Base-by-base conservation (phyloP, 2,888 invertebrate genomes). In the Leuctra nigra region DNA sequence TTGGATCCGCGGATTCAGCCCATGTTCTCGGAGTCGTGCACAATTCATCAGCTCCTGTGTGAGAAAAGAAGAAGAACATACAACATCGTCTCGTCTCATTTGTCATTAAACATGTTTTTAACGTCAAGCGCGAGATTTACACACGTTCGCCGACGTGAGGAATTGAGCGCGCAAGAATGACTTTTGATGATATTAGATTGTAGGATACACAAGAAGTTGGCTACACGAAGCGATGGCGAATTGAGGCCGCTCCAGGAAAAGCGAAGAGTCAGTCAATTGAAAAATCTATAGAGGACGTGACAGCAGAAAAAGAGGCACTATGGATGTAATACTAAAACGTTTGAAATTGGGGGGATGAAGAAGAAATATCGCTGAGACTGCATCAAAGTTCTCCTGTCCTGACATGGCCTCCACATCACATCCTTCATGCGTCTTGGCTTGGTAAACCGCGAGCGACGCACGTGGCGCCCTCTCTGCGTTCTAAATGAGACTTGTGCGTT, bases 221-320 rank as follows among this genome's bases (percentile, higher is more conserved):
- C 23, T 46, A 46, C 14, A 23, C n/a, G 14, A 48, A 18, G 50
- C 50, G 29, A n/a, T 47, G 25, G 29, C 25, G 47, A 25, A 47
- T 29, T 29, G 18, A 35, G 29, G 35, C 25, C 36, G 22, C 33
- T 33, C 33, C n/a, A n/a, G 16, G 50, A 18, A 46, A 29, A 24
- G 39, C 23, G 33, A 44, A 39, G 41, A 46, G 44, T 18, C 44
- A 54, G 54, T 54, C 54, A 46, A 54, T 44, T 54, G 54, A 54
- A 54, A 54, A 54, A 54, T 54, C 54, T 44, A 54, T 41, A 16
- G 54, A 54, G 20, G 44, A 54, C 54, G 54, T 54, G 54, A 54
- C 54, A 20, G 46, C 9, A 54, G 39, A 29, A 54, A 53, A 35
- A 54, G 54, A 33, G 50, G 50, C 33, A 9, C 14, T 41, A 20